Conservation (phyloP, 2,113 vertebrate species). For the Ptilonorhynchus violaceus region DNA sequence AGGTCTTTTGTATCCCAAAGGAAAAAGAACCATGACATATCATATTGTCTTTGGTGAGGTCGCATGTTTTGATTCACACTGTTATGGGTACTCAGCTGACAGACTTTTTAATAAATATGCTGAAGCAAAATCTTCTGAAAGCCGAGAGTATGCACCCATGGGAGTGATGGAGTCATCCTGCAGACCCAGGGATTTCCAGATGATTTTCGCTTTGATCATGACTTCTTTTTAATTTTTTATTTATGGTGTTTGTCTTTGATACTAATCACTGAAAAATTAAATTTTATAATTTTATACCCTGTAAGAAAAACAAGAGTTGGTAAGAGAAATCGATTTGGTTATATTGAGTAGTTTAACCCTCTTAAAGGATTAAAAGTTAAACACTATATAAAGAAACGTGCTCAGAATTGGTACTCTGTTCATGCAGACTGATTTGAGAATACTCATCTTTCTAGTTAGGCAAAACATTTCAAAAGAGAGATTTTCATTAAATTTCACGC, state of each 20-base stretch:
- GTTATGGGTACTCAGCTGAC: neutral
- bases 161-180: neutral
- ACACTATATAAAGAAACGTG: neutral
- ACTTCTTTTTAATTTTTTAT: conserved; percentile 23
- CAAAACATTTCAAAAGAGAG: neutral
- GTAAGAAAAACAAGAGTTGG: neutral
- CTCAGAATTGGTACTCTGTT: neutral
- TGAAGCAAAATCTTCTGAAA: neutral
- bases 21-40: neutral
- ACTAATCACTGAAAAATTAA: neutral
- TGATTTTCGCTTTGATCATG: conserved; percentile 20
- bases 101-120: conserved; percentile 5
- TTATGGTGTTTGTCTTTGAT: neutral
- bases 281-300: neutral
- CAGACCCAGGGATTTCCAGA: neutral
- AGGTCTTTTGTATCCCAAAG: neutral
- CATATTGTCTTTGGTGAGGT: neutral
- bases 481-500: neutral
- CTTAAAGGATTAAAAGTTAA: neutral
- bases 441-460: neutral
- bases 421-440: neutral
- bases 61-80: neutral
- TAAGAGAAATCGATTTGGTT: neutral
- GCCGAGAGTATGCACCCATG: neutral
- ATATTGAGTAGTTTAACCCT: neutral